Base-by-base conservation (phyloP, 1,140 invertebrate species). In the Apocrypta bakeri region DNA sequence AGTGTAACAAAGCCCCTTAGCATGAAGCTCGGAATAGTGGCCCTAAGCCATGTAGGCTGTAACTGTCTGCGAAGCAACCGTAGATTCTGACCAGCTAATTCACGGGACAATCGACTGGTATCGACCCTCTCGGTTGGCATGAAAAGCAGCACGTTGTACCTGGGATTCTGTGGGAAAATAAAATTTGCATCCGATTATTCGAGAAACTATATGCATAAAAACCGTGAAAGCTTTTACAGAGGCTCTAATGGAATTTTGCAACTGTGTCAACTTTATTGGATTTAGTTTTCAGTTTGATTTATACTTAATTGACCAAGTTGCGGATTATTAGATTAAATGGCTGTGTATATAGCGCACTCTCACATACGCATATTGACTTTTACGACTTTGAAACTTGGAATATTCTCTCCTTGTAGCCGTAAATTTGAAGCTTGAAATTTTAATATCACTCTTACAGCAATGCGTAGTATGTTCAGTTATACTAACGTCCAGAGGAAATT, bases 21-120 rank as follows among this genome's bases (percentile, higher is more conserved):
- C 88, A 93, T 95, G 88, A 97, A 97, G 84, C 95, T 95, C 0
- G 96, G 96, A 83, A 97, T 95, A 8, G 94, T 94, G 1, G 95
- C 95, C 84, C 93, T 93, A 4, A 97, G 95, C 89, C 95, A 94
- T 21, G 94, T 94, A 0, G 94, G 93, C 75, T 94, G 93, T 40
- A 97, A 90, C 80, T 94, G 93, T 17, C 93, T 93, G 75, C 96
- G 93, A 69, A 97, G 93, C 71, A 94, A 89, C 4, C 94, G 93
- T 29, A 96, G 91, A 78, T 93, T 94, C 81, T 91, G 91, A 27
- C 87, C 85, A 48, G 87, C 84, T 64, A 93, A 86, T 42, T 90
- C 88, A 74, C 88, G 87, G 0, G 91, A 84, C 73, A 93, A 83
- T n/a, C 90, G 88, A 17, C 86, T 86, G 33, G 92, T 89, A 68